Conservation (phyloP, 2,797 vertebrate genomes). For the Petrocephalus sullivani region DNA sequence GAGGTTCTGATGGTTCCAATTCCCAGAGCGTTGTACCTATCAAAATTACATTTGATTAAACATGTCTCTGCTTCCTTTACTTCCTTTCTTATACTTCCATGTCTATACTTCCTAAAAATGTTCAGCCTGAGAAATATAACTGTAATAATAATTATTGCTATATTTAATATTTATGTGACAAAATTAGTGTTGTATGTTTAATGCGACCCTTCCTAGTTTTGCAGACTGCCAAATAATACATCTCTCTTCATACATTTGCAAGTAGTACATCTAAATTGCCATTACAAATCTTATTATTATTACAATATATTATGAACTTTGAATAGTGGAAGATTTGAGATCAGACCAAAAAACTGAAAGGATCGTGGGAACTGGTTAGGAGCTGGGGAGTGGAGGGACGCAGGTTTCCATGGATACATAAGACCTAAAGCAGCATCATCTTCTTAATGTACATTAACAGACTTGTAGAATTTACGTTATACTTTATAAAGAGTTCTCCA, state of each 20-base stretch:
- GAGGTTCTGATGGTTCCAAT: background rate
- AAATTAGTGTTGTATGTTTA: slow-evolving; percentile 1
- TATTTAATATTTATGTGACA: background rate
- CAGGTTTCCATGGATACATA: background rate
- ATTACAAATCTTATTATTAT: background rate
- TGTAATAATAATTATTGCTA: background rate
- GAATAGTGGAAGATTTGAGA: slow-evolving; percentile 3
- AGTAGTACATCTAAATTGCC: background rate
- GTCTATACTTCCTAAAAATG: background rate
- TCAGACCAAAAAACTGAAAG: background rate
- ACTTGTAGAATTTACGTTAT: background rate
- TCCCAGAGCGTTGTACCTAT: background rate
- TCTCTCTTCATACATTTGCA: background rate
- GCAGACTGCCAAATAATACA: background rate
- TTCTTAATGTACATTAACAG: background rate
- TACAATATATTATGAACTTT: slow-evolving; percentile 3
- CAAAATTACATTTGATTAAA: background rate
- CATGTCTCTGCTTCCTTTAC: background rate
- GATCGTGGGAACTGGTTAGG: background rate
- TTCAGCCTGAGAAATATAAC: background rate
- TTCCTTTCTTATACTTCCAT: background rate
- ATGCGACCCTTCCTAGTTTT: background rate
- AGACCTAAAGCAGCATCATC: background rate
- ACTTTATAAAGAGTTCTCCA: background rate
- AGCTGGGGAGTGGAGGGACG: background rate